Evolutionary conservation across 2,797 vertebrate genomes (phyloP), one percentile per base, ranked within the genome.

Genomic region (Pristis pectinata): DNA sequence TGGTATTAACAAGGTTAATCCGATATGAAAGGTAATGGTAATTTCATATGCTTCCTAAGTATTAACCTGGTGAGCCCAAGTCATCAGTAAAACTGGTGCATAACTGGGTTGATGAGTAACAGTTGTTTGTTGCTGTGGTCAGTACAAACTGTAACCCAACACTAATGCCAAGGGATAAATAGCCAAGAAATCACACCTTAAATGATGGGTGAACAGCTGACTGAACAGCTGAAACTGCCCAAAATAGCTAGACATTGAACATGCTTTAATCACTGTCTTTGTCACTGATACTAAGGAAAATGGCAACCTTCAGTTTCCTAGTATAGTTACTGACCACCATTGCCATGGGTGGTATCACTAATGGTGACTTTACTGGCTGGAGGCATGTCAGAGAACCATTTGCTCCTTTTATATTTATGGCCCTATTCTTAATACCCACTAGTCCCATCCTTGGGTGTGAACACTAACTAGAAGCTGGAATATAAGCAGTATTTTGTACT

Each of bases 131-230:
- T 61, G 85, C 17, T 22, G 59, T 10, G n/a, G 27, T 61, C 59
- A 19, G 9, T 67, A 10, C 19, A 91, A 67, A 67, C n/a, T 41
- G 7, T 37, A 91, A 41, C 59, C n/a, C n/a, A 67, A 0, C n/a
- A 67, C 59, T 67, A 91, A 91, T 91, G 59, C n/a, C n/a, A 64
- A 61, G 77, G n/a, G 87, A 91, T 67, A 67, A 91, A 37, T 67
- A 67, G 59, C n/a, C 8, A 67, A 41, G n/a, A n/a, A 91, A 91
- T 91, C 87, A 37, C 19, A 91, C 34, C 8, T 67, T 91, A 67
- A 37, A n/a, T 13, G 7, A 59, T 17, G 34, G 17, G n/a, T 22
- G n/a, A 91, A 17, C 59, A 91, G n/a, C n/a, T 91, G 59, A 41
- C 10, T 64, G 59, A 91, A 64, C 87, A 67, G 87, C 87, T 91